A percentile compares a stretch with the other conserved stretches of the same genome.
Conservation (phyloP, 2,888 invertebrate genomes). For the Synergus umbraculus region DNA sequence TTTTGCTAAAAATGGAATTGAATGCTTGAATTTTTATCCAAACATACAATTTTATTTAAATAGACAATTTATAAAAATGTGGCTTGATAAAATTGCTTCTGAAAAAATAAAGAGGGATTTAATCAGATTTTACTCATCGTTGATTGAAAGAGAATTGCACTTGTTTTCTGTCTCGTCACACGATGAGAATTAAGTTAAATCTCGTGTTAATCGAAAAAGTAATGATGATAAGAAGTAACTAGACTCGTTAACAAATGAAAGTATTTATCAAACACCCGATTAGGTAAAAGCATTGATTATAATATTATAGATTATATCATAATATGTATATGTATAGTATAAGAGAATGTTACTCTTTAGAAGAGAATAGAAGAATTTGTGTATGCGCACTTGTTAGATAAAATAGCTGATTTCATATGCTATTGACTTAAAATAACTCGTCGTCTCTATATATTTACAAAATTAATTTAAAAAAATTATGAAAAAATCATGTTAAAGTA, state of each 20-base stretch:
- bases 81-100: background rate
- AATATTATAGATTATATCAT: slow-evolving; percentile 47
- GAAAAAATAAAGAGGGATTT: background rate
- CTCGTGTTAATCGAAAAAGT: slow-evolving; percentile 14
- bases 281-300: slow-evolving; percentile 53
- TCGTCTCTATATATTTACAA: slow-evolving; percentile 1
- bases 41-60: background rate
- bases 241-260: slow-evolving; percentile 39
- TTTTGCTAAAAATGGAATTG: background rate
- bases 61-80: background rate
- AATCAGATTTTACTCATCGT: slow-evolving; percentile 24
- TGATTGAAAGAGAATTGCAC: background rate
- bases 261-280: slow-evolving; percentile 33
- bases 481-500: background rate
- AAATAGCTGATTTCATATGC: slow-evolving; percentile 47
- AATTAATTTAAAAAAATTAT: background rate
- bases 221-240: background rate
- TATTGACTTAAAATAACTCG: background rate
- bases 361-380: slow-evolving; percentile 18
- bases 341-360: slow-evolving; percentile 41
- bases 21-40: background rate
- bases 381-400: slow-evolving; percentile 29
- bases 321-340: slow-evolving; percentile 22
- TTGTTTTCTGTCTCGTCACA: slow-evolving; percentile 34
- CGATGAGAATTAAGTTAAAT: slow-evolving; percentile 23